Evolutionary conservation across 2,113 vertebrate genomes (phyloP).

Genomic region (Regulus satrapa): DNA sequence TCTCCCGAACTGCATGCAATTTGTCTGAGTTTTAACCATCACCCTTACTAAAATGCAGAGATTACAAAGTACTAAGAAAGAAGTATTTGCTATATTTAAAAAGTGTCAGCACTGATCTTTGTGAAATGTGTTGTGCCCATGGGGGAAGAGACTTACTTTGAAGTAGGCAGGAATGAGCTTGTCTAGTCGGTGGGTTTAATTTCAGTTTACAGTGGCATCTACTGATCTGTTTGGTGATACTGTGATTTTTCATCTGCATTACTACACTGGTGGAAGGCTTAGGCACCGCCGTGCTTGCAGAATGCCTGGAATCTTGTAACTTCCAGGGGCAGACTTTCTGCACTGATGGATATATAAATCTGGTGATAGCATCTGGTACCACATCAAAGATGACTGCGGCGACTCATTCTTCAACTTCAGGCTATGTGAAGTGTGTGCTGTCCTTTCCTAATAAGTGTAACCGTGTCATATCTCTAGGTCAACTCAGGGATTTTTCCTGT

Average conservation of each 20-base stretch:
- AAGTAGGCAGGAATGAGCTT: conserved; percentile 57
- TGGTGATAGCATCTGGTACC: conserved; percentile 26
- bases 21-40: background rate
- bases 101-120: conserved; percentile 12
- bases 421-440: background rate
- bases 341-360: conserved; percentile 18
- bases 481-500: background rate
- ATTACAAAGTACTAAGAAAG: background rate
- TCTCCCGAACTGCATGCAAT: background rate
- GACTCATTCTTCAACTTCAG: background rate
- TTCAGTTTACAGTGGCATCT: conserved; percentile 56
- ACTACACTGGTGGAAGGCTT: background rate
- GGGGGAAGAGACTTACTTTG: conserved; percentile 46
- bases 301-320: conserved; percentile 49
- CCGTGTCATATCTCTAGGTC: rapidly evolving
- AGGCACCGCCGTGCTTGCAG: background rate
- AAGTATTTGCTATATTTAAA: conserved; percentile 49
- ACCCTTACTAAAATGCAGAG: background rate
- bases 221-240: conserved; percentile 38
- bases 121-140: conserved; percentile 43
- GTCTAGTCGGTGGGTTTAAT: conserved; percentile 30
- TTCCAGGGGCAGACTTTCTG: background rate
- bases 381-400: background rate
- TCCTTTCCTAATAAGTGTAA: background rate
- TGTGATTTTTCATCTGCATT: background rate